Evolutionary conservation across 2,113 vertebrate species (phyloP), one percentile per base, ranked within the genome.

Genomic region (Triplophysa siluroides): DNA sequence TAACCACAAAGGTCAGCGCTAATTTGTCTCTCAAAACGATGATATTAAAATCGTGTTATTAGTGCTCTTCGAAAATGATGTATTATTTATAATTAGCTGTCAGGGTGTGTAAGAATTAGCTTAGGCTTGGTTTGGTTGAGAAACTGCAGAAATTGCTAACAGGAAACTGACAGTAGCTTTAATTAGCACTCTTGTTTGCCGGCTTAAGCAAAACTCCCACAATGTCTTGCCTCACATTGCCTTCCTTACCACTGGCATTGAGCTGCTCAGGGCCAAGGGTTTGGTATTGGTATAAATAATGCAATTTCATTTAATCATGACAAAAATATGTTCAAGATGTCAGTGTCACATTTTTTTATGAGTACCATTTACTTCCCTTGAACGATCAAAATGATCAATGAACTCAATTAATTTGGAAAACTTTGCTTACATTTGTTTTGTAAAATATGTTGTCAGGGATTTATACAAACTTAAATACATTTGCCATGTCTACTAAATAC

Each of bases 21-120:
- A 50, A 76, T 63, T 63, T 63, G 60, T 21, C 43, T 47, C 19
- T 29, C 5, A 76, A 50, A 29, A 26, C 26, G 3, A 54, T 41
- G 58, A 81, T 66, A 60, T 50, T 67, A n/a, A 68, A 69, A 79
- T 76, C 50, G 61, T 13, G 29, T 75, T 60, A 50, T 78, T 76
- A 78, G 24, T 50, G 60, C 33, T 21, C 70, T 78, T 69, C 81
- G 76, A 81, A 78, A 9, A 26, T 61, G 29, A 68, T 60, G 60
- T 75, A 72, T 77, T 79, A 79, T 76, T 85, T 67, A 76, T 85
- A 85, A 79, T 85, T 76, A 79, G 77, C 71, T 79, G 83, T 79
- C 83, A 85, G 50, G 43, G 54, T 24, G 41, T 73, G 62, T 79
- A 50, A 77, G 62, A 71, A 56, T 54, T 24, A 67, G 65, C 9